Percentiles rank a stretch among this genome's conserved stretches.
These are phyloP conservation scores for Pteronura brasiliensis DNA, from an alignment of 2,113 vertebrate genomes.

Conservation along the genomic window DNA sequence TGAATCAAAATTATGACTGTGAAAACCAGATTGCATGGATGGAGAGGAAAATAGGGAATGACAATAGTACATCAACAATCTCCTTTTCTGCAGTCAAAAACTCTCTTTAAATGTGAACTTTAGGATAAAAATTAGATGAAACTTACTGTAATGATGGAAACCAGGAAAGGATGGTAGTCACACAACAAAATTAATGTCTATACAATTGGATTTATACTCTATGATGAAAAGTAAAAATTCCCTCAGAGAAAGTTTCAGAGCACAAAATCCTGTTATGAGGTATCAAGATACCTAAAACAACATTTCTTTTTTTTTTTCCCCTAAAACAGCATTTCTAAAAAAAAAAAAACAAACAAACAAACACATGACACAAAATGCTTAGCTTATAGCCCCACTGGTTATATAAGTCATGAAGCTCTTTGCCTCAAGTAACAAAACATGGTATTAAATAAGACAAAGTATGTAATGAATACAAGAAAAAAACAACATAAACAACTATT, in stretches of 20 bases:
- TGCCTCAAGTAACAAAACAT: background rate
- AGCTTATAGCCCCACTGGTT: background rate
- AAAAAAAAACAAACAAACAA: background rate
- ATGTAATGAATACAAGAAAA: background rate
- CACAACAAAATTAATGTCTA: background rate
- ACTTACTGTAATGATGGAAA: background rate
- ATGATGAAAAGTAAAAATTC: background rate
- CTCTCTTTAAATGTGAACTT: background rate
- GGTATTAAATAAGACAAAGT: background rate
- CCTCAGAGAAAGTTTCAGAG: background rate
- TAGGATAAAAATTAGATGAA: background rate
- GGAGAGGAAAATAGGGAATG: background rate
- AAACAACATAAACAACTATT: background rate
- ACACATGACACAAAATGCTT: background rate
- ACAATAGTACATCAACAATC: background rate
- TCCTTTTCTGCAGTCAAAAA: background rate
- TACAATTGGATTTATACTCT: background rate
- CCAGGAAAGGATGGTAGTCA: background rate
- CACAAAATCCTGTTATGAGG: background rate
- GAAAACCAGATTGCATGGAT: background rate
- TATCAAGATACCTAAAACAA: background rate
- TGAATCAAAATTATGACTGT: constrained; percentile 20
- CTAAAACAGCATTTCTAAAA: background rate
- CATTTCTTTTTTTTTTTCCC: too few relatives aligned
- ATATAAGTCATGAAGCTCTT: background rate